phyloP scores from a whole-genome alignment of 2,797 vertebrate species.

The Hephaestus fuliginosus region DNA sequence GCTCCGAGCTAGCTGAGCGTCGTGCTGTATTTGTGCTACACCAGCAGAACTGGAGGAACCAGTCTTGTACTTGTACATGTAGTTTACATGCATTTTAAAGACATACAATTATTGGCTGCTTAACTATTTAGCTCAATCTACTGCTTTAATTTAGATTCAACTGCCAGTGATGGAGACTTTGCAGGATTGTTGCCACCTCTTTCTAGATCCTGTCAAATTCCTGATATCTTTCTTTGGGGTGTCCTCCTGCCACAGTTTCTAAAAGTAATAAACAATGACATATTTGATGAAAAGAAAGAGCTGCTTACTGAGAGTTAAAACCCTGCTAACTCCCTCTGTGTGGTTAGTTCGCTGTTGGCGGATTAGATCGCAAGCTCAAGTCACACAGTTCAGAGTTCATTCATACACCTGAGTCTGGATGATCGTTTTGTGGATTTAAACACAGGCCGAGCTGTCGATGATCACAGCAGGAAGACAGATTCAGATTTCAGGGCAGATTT shows the following conservation, averaged over 20 bases:
- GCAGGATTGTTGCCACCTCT: not conserved
- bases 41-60: not conserved
- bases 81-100: too few relatives aligned
- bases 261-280: not conserved
- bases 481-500: slow-evolving; percentile 33
- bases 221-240: not conserved
- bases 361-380: too few relatives aligned
- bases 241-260: not conserved
- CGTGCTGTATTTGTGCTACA: not conserved
- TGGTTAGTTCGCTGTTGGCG: too few relatives aligned
- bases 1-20: not conserved
- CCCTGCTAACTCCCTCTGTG: too few relatives aligned
- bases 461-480: slow-evolving; percentile 37
- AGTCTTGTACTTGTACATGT: not conserved
- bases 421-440: not conserved
- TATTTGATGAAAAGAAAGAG: not conserved
- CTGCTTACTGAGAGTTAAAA: not conserved
- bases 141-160: not conserved
- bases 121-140: not conserved
- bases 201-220: not conserved
- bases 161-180: not conserved
- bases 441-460: not conserved
- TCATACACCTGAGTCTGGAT: not conserved
- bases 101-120: not conserved
- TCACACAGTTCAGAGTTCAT: not conserved